A percentile compares a stretch with the other conserved stretches of the same genome.
Evolutionary conservation across 2,113 vertebrate species (phyloP).

Genomic region (Erinaceus europaeus): DNA sequence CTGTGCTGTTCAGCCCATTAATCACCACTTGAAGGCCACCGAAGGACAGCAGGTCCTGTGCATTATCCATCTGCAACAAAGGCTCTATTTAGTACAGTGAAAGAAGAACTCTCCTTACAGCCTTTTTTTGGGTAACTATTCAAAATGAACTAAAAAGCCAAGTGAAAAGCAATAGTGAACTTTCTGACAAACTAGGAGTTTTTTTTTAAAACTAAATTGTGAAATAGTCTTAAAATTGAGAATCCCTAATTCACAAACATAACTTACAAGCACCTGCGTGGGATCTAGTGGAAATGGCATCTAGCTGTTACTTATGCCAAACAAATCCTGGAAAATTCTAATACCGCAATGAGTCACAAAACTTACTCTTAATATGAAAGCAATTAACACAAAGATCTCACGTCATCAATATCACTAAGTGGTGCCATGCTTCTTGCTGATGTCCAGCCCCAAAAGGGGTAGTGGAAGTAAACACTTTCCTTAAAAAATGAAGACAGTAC

Average conservation of each 20-base stretch:
- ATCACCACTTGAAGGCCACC: slow-evolving; percentile 90
- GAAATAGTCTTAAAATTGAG: slow-evolving; percentile 37
- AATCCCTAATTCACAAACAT: slow-evolving; percentile 33
- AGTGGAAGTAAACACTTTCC: not conserved
- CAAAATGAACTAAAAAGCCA: slow-evolving; percentile 41
- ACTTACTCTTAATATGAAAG: not conserved
- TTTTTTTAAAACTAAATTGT: slow-evolving; percentile 15
- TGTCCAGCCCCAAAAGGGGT: slow-evolving; percentile 18
- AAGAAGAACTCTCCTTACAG: not conserved
- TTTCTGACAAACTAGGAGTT: slow-evolving; percentile 6
- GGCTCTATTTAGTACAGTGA: slow-evolving; percentile 8
- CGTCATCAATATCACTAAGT: slow-evolving; percentile 35
- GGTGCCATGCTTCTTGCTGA: slow-evolving; percentile 27
- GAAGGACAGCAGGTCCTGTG: slow-evolving; percentile 89
- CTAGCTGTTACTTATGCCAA: slow-evolving; percentile 50
- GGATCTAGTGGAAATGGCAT: slow-evolving; percentile 28
- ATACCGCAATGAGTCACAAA: slow-evolving; percentile 55
- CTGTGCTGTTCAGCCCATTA: slow-evolving; percentile 88
- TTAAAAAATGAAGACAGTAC: not conserved
- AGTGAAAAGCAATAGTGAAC: not conserved
- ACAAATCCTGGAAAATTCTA: slow-evolving; percentile 23
- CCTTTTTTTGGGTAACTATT: slow-evolving; percentile 3
- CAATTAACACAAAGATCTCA: slow-evolving; percentile 11
- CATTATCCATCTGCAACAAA: slow-evolving; percentile 93
- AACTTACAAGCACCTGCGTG: not conserved